Conservation (phyloP, 2,797 vertebrate genomes). For the Characodon lateralis region DNA sequence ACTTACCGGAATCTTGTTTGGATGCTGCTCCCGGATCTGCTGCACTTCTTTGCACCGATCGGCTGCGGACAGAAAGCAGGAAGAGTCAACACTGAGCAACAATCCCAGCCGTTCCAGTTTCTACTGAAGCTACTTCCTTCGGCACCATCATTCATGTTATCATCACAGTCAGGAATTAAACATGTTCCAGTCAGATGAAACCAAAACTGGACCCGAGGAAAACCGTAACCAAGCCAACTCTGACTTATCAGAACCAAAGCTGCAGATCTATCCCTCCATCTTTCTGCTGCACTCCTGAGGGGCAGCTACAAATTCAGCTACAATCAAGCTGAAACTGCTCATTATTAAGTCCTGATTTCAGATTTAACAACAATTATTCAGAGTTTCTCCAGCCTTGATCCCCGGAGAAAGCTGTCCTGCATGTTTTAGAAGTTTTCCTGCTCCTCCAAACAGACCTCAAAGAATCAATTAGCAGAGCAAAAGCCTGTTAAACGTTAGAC, state of each 20-base stretch:
- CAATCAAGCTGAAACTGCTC: no score
- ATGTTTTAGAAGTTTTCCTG: no score
- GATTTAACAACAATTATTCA: no score
- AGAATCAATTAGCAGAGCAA: no score
- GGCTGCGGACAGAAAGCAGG: slow-evolving; percentile 76
- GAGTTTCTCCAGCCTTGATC: no score
- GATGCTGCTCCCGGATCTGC: slow-evolving; percentile 97
- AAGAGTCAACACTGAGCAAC: not conserved
- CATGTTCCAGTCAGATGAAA: not conserved
- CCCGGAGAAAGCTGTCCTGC: no score
- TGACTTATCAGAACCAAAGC: not conserved
- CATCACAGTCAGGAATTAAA: not conserved
- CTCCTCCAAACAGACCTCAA: no score
- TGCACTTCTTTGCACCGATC: slow-evolving; percentile 98
- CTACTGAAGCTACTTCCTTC: not conserved
- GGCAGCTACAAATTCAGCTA: no score
- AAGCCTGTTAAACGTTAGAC: no score
- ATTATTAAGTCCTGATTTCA: no score
- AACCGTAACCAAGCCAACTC: no score
- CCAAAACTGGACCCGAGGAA: not conserved
- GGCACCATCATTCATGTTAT: not conserved
- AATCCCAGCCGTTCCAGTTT: not conserved
- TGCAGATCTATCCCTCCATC: not conserved
- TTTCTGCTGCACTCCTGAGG: not conserved
- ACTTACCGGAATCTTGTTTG: slow-evolving; percentile 98